These are phyloP conservation scores for Cheiracanthium punctorium DNA, from an alignment of 2,888 invertebrate genomes.

Conservation along the genomic window DNA sequence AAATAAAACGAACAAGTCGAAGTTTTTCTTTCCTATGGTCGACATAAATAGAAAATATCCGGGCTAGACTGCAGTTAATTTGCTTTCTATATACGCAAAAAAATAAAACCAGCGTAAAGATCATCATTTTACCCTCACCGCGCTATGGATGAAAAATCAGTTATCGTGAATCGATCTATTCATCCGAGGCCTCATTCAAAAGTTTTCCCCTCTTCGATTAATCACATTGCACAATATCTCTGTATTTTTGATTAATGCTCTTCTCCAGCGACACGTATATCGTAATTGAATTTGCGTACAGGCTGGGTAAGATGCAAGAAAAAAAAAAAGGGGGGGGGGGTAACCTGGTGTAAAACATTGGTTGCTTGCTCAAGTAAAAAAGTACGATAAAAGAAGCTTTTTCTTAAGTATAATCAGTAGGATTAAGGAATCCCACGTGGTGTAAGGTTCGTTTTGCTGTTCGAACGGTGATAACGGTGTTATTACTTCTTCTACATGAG, in stretches of 20 bases:
- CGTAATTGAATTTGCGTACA: constrained; percentile 58
- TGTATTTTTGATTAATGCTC: constrained; percentile 47
- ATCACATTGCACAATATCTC: constrained; percentile 18
- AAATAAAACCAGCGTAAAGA: neutral
- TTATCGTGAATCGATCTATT: constrained; percentile 13
- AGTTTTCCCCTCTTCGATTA: constrained; percentile 11
- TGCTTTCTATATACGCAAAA: neutral
- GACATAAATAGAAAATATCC: too few relatives aligned
- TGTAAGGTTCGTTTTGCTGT: neutral
- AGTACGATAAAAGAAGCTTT: constrained; percentile 7
- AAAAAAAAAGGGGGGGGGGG: neutral
- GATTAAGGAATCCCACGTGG: neutral
- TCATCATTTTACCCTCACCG: too few relatives aligned
- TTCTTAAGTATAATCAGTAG: neutral
- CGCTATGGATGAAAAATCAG: neutral
- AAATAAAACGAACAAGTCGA: too few relatives aligned
- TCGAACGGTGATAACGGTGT: constrained; percentile 13
- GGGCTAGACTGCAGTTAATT: too few relatives aligned
- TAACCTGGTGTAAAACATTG: constrained; percentile 44
- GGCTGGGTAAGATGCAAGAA: neutral
- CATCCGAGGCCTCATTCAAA: neutral
- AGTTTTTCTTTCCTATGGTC: too few relatives aligned
- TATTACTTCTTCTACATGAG: neutral
- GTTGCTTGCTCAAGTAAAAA: neutral
- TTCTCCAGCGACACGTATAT: constrained; percentile 11